Conservation (phyloP, 2,888 invertebrate species). For the Andrena bucephala region DNA sequence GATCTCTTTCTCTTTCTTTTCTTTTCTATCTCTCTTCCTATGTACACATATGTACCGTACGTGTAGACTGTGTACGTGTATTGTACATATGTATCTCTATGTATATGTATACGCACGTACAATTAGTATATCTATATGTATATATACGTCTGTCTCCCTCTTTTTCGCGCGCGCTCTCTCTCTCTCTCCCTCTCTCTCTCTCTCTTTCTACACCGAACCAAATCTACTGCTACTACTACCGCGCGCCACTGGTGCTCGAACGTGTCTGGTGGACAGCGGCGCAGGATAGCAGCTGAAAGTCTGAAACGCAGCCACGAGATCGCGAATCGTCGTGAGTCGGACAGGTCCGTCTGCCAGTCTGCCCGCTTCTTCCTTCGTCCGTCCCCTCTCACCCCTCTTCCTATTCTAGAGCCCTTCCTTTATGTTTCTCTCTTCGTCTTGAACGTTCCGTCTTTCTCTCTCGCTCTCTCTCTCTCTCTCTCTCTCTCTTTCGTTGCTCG, state of each 20-base stretch:
- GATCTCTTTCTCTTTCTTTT: conserved; percentile 55
- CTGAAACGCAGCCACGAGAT: conserved; percentile 68
- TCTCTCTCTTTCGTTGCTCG: conserved; percentile 25
- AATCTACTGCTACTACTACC: conserved; percentile 60
- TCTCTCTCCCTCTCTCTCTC: conserved; percentile 30
- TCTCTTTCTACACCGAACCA: conserved; percentile 57
- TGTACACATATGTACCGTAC: conserved; percentile 26
- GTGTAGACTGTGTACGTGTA: conserved; percentile 12
- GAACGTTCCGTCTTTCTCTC: conserved; percentile 14
- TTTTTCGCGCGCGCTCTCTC: conserved; percentile 9
- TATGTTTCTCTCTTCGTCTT: conserved; percentile 27
- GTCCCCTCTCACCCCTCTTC: conserved; percentile 34
- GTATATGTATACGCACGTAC: conserved; percentile 1
- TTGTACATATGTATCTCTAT: conserved; percentile 17
- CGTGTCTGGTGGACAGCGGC: conserved; percentile 48
- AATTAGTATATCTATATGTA: conserved; percentile 13
- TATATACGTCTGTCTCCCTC: conserved; percentile 23
- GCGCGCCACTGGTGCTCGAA: conserved; percentile 53
- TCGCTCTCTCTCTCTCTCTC: conserved; percentile 18
- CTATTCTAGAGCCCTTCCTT: conserved; percentile 24
- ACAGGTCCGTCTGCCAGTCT: conserved; percentile 61
- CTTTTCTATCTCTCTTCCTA: conserved; percentile 57
- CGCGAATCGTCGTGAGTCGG: conserved; percentile 64
- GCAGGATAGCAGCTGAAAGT: conserved; percentile 69
- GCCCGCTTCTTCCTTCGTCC: conserved; percentile 38